These are phyloP conservation scores for Pyrgus malvae DNA, from an alignment of 2,888 invertebrate species.

Conservation along the genomic window DNA sequence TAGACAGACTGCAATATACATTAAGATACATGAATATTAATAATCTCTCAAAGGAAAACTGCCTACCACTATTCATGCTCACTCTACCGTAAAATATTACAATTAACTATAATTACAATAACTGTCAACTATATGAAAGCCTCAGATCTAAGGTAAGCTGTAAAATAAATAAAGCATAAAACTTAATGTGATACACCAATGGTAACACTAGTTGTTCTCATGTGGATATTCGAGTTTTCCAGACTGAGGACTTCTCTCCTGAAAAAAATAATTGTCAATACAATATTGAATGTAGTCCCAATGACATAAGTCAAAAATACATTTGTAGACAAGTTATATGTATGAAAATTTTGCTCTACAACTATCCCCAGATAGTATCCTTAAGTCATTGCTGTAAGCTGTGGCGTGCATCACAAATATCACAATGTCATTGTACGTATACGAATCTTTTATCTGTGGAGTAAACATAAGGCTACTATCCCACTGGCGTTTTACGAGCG, in stretches of 20 bases:
- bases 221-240: slow-evolving; percentile 80
- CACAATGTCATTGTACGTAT: no score
- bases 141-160: slow-evolving; percentile 66
- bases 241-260: slow-evolving; percentile 73
- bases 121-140: slow-evolving; percentile 55
- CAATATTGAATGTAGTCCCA: no score
- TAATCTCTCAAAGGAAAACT: not conserved
- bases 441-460: no score
- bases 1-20: not conserved
- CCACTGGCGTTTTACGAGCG: no score
- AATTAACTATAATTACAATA: slow-evolving; percentile 32
- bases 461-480: no score
- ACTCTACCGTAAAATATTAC: slow-evolving; percentile 28
- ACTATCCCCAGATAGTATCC: no score
- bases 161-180: slow-evolving; percentile 50
- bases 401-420: no score
- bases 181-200: slow-evolving; percentile 43
- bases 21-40: not conserved
- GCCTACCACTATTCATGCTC: not conserved
- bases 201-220: slow-evolving; percentile 54
- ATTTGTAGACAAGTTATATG: no score
- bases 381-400: no score
- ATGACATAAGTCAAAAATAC: no score
- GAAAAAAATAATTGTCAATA: slow-evolving; percentile 41
- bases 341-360: no score